Evolutionary conservation across 2,888 invertebrate genomes (phyloP).

Genomic region (Hypolimnas misippus): DNA sequence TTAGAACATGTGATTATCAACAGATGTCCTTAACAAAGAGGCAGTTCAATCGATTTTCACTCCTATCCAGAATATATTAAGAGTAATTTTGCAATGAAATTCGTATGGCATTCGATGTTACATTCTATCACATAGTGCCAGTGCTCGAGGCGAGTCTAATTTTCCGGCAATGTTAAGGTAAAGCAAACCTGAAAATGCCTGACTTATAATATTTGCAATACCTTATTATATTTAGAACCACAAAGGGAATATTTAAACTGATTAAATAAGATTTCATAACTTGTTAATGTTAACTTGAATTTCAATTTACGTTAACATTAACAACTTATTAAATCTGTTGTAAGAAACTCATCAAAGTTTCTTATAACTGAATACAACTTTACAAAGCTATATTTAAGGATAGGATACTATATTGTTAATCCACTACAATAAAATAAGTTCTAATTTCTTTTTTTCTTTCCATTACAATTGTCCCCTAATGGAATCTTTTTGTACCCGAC

Average conservation of each 20-base stretch:
- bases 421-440: no score
- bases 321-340: no score
- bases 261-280: neutral
- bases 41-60: neutral
- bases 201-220: neutral
- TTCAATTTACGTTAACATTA: no score
- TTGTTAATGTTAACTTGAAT: neutral
- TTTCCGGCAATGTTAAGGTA: conserved; percentile 4
- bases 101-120: neutral
- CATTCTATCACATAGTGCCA: conserved; percentile 1
- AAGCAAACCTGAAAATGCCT: neutral
- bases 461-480: no score
- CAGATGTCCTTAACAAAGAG: neutral
- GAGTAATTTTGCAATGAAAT: neutral
- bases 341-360: no score
- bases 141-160: conserved; percentile 5
- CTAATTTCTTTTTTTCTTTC: no score
- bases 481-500: no score
- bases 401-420: no score
- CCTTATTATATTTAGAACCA: neutral
- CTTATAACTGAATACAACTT: no score
- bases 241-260: neutral
- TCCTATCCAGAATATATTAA: neutral
- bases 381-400: no score
- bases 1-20: neutral